Evolutionary conservation across 2,888 invertebrate genomes (phyloP).

Genomic region (Eucera pruinosa): DNA sequence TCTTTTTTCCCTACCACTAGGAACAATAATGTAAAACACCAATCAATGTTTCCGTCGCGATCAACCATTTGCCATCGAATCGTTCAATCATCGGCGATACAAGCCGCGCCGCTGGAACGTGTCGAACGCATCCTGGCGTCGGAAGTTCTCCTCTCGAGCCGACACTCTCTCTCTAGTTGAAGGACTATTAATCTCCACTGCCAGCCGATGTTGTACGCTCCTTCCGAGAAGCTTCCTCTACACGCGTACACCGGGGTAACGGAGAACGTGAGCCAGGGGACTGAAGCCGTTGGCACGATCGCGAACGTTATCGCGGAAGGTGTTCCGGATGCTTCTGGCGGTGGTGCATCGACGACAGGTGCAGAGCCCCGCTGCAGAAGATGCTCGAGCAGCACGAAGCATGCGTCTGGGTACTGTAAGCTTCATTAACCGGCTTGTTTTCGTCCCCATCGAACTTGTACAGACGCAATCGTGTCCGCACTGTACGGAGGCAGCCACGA

Average conservation of each 20-base stretch:
- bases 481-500: not conserved
- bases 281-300: slow-evolving; percentile 49
- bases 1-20: no score
- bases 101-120: slow-evolving; percentile 49
- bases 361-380: slow-evolving; percentile 40
- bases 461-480: slow-evolving; percentile 12
- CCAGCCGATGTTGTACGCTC: slow-evolving; percentile 42
- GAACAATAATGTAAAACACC: not conserved
- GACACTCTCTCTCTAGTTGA: slow-evolving; percentile 50
- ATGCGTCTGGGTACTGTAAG: slow-evolving; percentile 60
- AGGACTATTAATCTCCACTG: slow-evolving; percentile 74
- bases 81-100: slow-evolving; percentile 67
- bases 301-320: slow-evolving; percentile 72
- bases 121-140: slow-evolving; percentile 68
- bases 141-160: slow-evolving; percentile 61
- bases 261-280: slow-evolving; percentile 23
- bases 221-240: slow-evolving; percentile 72
- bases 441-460: slow-evolving; percentile 44
- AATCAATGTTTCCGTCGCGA: not conserved
- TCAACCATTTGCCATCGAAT: slow-evolving; percentile 52
- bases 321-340: slow-evolving; percentile 66
- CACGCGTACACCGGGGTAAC: slow-evolving; percentile 29
- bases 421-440: slow-evolving; percentile 72
- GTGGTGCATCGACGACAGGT: slow-evolving; percentile 61
- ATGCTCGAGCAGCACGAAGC: slow-evolving; percentile 42